These are phyloP conservation scores for Diplolepis rosae DNA, from an alignment of 2,888 invertebrate genomes.

Conservation along the genomic window DNA sequence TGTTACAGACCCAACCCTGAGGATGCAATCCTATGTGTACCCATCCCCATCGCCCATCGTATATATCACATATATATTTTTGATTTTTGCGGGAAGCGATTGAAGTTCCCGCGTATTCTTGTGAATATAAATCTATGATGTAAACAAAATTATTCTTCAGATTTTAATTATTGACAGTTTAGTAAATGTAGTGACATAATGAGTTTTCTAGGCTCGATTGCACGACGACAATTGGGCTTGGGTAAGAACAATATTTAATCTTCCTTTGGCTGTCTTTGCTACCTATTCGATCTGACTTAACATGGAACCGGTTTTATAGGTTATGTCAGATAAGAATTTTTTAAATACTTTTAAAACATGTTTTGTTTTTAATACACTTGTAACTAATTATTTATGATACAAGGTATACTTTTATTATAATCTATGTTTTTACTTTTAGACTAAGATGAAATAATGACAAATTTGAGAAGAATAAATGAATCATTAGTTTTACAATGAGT, in stretches of 20 bases:
- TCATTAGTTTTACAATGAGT: no score
- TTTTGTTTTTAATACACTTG: no score
- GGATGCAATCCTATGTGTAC: no score
- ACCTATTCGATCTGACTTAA: background rate
- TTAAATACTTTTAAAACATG: no score
- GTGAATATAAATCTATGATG: slow-evolving; percentile 6
- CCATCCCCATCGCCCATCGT: no score
- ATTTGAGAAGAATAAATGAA: no score
- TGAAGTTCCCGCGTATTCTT: slow-evolving; percentile 50
- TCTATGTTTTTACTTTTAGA: no score
- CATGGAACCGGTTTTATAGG: slow-evolving; percentile 6
- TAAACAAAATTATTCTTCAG: slow-evolving; percentile 32
- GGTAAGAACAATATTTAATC: slow-evolving; percentile 54
- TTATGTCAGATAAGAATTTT: slow-evolving; percentile 3
- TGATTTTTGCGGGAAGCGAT: slow-evolving; percentile 9
- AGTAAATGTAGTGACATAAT: slow-evolving; percentile 51
- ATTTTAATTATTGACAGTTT: slow-evolving; percentile 37
- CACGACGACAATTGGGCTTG: slow-evolving; percentile 61
- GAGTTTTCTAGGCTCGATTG: slow-evolving; percentile 60
- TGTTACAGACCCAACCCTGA: no score
- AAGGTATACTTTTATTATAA: no score
- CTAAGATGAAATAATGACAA: no score
- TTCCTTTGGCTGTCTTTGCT: background rate
- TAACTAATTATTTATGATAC: no score
- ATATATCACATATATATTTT: no score